Evolutionary conservation across 1,140 invertebrate species (phyloP), one percentile per base, ranked within the genome.

Genomic region (Cotesia glomerata): DNA sequence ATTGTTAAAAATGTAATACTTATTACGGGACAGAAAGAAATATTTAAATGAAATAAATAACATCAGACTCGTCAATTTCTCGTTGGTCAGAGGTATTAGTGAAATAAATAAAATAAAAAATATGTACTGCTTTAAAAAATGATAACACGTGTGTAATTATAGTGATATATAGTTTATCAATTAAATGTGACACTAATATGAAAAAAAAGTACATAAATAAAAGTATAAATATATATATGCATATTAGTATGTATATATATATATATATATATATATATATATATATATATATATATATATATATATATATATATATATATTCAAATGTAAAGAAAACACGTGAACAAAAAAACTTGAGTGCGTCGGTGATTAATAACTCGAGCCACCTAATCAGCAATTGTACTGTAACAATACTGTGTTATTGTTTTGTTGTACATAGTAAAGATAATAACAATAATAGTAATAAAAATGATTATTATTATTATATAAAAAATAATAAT

Each of bases 11-110:
- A 51, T 56, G 52, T 26, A 36, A 35, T 64, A n/a, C 34, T n/a
- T 1, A 11, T 34, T 64, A 14, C n/a, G n/a, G 26, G 68, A 58
- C 71, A 70, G 72, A 61, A 56, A 72, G 54, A 39, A 74, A 72
- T 71, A 72, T 62, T 70, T 69, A 26, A 73, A 63, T 65, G 62
- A 63, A 74, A 69, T 71, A 74, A 71, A 56, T 45, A 45, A 45
- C 39, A 45, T 9, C 39, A 72, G 72, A 79, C 80, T 84, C 85
- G 85, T 85, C 79, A 77, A 80, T 78, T 84, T 83, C 85, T 86
- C 83, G 85, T 80, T 85, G 85, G 84, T 85, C 84, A 45, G 39
- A 81, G 74, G 67, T 59, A 75, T 70, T 26, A 66, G 62, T 67
- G 67, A 69, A 73, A 76, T 26, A 69, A 69, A 71, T 73, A 74